Evolutionary conservation across 2,888 invertebrate genomes (phyloP), one percentile per base, ranked within the genome.

Genomic region (Amitus sp.): DNA sequence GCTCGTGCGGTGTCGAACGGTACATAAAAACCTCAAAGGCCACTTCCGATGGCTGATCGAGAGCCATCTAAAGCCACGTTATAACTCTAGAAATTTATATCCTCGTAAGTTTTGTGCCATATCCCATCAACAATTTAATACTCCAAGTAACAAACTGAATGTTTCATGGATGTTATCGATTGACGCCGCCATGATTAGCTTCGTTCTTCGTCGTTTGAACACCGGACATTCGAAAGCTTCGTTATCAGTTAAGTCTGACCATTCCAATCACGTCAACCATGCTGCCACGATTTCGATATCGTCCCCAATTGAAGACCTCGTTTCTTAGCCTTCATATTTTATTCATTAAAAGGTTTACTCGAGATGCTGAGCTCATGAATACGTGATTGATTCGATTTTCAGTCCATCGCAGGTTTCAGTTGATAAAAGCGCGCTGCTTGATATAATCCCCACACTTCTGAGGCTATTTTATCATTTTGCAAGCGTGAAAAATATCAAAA

Each of bases 51-150:
- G 47, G 56, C 46, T 62, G 56, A 53, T 53, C 49, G 56, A 18
- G 40, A 46, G 56, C 40, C 23, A 34, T 50, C 49, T 42, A 45
- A 45, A 46, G 20, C 54, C 50, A 50, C 54, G 47, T 57, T 58
- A 58, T 62, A 57, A 54, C 57, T 40, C 6, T 18, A 56, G 47
- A 47, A 62, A 62, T 62, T 62, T 62, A 57, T 62, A 57, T 57
- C 53, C 39, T 57, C 57, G 53, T 57, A 57, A 62, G 56, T 57
- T 62, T 57, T 43, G 50, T 47, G 37, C 50, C 19, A 19, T 28
- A 40, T 43, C 37, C 62, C 52, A 56, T 53, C 56, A 47, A 56
- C 56, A 49, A 48, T 61, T 49, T 54, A 48, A 54, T 50, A 33
- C 37, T 49, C 20, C 39, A 39, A 30, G 34, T 28, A 33, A 27